These are phyloP conservation scores for Physocephala rufipes DNA, from an alignment of 2,888 invertebrate species.

Conservation along the genomic window DNA sequence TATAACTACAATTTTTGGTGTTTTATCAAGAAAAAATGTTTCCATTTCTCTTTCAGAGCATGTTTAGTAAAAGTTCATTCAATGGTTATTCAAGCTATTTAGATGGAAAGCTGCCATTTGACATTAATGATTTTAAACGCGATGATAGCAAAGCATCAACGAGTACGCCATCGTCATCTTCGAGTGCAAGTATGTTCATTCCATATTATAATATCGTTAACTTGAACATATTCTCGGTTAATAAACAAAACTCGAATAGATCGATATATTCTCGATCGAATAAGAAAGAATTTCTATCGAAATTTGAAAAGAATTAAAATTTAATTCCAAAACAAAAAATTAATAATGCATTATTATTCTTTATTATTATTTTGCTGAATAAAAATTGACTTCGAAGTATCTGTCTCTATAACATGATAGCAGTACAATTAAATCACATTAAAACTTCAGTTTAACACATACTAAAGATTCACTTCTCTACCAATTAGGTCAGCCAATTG, in stretches of 20 bases:
- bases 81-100: conserved; percentile 74
- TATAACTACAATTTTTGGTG: no score
- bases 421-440: no score
- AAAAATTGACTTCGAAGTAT: neutral
- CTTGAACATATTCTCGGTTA: no score
- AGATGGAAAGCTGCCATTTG: conserved; percentile 72
- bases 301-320: no score
- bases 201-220: no score
- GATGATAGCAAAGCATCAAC: conserved; percentile 50
- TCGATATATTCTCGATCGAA: no score
- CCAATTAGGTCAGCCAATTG: conserved; percentile 67
- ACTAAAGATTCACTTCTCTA: neutral
- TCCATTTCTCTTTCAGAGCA: conserved; percentile 49
- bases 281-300: no score
- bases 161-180: conserved; percentile 32
- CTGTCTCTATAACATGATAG: neutral
- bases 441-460: neutral
- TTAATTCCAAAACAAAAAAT: no score
- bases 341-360: no score
- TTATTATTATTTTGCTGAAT: no score
- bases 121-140: conserved; percentile 66
- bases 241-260: no score
- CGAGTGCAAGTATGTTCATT: conserved; percentile 30
- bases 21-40: neutral
- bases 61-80: conserved; percentile 56